Percentiles rank a stretch among this genome's conserved stretches.
phyloP scores from a whole-genome alignment of 1,140 invertebrate species.

The Calosoma granatense region DNA sequence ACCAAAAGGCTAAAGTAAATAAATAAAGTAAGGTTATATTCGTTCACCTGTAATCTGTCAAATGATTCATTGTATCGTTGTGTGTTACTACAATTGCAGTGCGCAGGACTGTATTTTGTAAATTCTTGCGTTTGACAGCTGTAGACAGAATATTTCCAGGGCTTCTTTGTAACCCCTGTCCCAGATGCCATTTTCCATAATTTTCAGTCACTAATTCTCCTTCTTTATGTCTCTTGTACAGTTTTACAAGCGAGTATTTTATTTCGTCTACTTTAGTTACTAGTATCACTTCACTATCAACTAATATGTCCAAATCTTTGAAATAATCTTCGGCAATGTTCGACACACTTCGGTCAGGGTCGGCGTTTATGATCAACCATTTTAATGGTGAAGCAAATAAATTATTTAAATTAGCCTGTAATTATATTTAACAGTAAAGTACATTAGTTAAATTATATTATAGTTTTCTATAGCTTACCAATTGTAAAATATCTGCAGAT shows the following conservation, averaged over 20 bases:
- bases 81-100: constrained; percentile 45
- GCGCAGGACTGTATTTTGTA: constrained; percentile 32
- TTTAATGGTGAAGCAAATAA: neutral
- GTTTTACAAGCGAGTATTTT: constrained; percentile 19
- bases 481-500: neutral
- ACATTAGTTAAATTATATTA: neutral
- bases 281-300: constrained; percentile 28
- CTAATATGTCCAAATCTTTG: constrained; percentile 21
- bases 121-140: constrained; percentile 31
- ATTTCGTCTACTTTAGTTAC: constrained; percentile 12
- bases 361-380: neutral
- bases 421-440: neutral
- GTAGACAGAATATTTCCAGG: constrained; percentile 15
- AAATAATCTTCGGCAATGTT: neutral
- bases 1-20: neutral
- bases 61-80: constrained; percentile 46
- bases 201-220: constrained; percentile 20
- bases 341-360: neutral
- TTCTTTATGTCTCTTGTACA: constrained; percentile 21
- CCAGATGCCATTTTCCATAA: constrained; percentile 20
- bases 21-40: neutral
- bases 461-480: neutral
- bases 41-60: constrained; percentile 43
- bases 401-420: neutral
- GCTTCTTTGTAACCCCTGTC: constrained; percentile 8